Conservation (phyloP, 1,140 invertebrate species). For the Apis laboriosa region DNA sequence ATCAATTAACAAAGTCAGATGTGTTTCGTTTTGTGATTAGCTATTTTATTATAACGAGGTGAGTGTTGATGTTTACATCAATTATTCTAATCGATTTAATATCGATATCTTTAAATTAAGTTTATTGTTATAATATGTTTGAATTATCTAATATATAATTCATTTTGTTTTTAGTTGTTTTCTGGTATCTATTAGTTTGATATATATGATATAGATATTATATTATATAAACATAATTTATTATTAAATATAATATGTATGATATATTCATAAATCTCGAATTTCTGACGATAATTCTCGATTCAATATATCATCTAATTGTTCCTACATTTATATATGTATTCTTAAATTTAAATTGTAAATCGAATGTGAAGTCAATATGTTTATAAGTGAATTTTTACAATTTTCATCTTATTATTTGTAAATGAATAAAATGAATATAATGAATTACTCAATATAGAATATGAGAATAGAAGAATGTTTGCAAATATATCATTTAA, state of each 20-base stretch:
- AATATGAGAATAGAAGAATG: neutral
- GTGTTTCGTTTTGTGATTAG: neutral
- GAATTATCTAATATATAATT: too few relatives aligned
- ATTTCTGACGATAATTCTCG: too few relatives aligned
- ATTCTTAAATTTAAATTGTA: neutral
- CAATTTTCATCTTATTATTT: neutral
- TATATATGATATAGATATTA: neutral
- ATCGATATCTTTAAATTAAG: neutral
- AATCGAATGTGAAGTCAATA: neutral
- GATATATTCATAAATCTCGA: neutral
- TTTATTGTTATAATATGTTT: neutral
- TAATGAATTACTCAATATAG: too few relatives aligned
- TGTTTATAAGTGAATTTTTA: neutral
- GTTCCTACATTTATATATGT: too few relatives aligned
- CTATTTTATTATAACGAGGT: neutral
- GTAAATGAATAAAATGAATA: neutral
- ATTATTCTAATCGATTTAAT: neutral
- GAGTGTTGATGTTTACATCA: neutral
- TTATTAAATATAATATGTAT: neutral
- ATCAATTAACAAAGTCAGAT: neutral
- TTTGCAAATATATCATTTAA: too few relatives aligned
- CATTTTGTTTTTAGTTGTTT: too few relatives aligned
- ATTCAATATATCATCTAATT: neutral
- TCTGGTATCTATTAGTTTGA: too few relatives aligned
- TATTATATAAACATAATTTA: neutral